Conservation (phyloP, 1,140 invertebrate genomes). For the Condylostylus longicornis region DNA sequence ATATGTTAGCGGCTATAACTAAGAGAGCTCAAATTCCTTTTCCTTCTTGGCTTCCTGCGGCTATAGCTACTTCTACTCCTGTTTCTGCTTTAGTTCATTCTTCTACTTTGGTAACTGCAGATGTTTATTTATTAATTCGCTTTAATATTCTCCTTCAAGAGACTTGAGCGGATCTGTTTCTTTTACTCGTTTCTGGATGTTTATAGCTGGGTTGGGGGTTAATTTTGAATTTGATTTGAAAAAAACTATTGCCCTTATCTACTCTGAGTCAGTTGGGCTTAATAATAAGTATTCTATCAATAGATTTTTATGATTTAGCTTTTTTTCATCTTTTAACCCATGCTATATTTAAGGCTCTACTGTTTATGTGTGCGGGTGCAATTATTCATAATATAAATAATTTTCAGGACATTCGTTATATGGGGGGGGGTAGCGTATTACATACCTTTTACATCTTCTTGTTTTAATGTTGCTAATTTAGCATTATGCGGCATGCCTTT, state of each 20-base stretch:
- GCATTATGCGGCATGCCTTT: conserved; percentile 41
- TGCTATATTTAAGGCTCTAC: conserved; percentile 48
- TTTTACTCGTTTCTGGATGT: conserved; percentile 37
- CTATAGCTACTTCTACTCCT: conserved; percentile 53
- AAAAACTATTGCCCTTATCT: conserved; percentile 56
- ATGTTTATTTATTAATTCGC: conserved; percentile 53
- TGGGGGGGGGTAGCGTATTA: conserved; percentile 32
- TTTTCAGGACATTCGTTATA: conserved; percentile 46
- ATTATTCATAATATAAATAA: conserved; percentile 44
- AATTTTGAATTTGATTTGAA: conserved; percentile 50
- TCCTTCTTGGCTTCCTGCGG: conserved; percentile 47
- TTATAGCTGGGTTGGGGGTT: conserved; percentile 41
- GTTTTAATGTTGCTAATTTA: conserved; percentile 37
- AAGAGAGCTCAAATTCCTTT: conserved; percentile 62
- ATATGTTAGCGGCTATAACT: conserved; percentile 43
- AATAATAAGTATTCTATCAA: conserved; percentile 43
- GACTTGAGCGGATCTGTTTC: conserved; percentile 21
- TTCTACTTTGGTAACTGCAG: conserved; percentile 55
- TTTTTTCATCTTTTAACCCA: conserved; percentile 50
- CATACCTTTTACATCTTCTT: conserved; percentile 32
- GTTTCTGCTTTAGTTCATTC: conserved; percentile 59
- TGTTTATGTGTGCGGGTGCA: conserved; percentile 43
- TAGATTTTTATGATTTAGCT: conserved; percentile 33
- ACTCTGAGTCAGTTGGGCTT: conserved; percentile 52
- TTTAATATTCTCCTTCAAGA: conserved; percentile 34